Evolutionary conservation across 2,888 invertebrate genomes (phyloP).

Genomic region (Tipula vernalis): DNA sequence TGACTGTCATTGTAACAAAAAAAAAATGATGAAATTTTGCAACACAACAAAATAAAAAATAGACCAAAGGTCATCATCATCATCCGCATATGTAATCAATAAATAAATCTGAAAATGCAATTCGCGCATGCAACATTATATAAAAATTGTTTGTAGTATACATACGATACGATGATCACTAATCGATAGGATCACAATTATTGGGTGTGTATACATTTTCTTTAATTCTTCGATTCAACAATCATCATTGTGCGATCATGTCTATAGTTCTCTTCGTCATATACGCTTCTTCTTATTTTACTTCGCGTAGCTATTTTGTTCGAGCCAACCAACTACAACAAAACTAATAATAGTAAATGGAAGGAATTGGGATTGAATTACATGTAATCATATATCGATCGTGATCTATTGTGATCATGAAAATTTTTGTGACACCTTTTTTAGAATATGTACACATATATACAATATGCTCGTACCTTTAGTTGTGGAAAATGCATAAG

Average conservation of each 20-base stretch:
- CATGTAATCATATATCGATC: background rate
- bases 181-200: background rate
- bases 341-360: background rate
- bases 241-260: constrained; percentile 4
- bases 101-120: background rate
- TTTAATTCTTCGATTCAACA: background rate
- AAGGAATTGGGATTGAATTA: constrained; percentile 4
- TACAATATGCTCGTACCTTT: background rate
- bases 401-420: constrained; percentile 4
- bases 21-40: background rate
- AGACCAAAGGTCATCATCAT: background rate
- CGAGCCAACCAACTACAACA: background rate
- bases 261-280: background rate
- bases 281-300: background rate
- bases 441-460: background rate
- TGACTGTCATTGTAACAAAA: background rate
- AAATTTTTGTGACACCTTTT: constrained; percentile 4
- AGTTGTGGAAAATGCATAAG: background rate
- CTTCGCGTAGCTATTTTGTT: background rate
- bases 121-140: background rate
- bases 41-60: background rate
- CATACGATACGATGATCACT: background rate
- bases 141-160: background rate
- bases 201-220: background rate
- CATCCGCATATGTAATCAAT: background rate